These are phyloP conservation scores for Asobara japonica DNA, from an alignment of 1,140 invertebrate species.

Conservation along the genomic window DNA sequence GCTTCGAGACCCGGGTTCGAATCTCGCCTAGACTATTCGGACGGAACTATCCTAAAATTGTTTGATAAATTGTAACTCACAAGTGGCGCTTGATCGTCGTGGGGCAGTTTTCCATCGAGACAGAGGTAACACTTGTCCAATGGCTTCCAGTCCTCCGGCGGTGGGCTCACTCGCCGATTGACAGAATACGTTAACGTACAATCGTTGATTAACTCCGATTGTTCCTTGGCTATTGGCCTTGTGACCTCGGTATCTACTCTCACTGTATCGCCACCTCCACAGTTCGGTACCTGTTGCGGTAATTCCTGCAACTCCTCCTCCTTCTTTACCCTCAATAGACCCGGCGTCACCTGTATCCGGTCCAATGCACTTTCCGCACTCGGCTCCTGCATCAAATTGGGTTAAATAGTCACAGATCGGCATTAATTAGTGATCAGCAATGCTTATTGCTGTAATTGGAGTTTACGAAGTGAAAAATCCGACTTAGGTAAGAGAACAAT, in stretches of 20 bases:
- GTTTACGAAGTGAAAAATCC: no score
- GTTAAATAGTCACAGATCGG: background rate
- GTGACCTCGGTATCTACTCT: conserved; percentile 44
- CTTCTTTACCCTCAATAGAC: conserved; percentile 63
- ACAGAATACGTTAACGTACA: conserved; percentile 46
- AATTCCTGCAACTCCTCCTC: conserved; percentile 62
- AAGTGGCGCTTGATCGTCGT: conserved; percentile 70
- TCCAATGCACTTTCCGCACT: conserved; percentile 55
- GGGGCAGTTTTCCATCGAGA: conserved; percentile 79
- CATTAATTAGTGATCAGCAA: no score
- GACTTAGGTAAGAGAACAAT: no score
- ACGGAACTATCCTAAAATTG: no score
- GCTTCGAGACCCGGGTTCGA: no score
- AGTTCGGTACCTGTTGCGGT: conserved; percentile 42
- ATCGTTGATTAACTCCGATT: conserved; percentile 38
- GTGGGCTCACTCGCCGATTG: conserved; percentile 62
- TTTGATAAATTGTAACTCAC: conserved; percentile 54
- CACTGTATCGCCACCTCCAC: conserved; percentile 43
- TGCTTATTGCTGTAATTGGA: no score
- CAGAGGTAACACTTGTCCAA: conserved; percentile 89
- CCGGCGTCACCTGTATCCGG: conserved; percentile 58
- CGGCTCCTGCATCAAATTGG: conserved; percentile 46
- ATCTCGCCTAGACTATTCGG: no score
- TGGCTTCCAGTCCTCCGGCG: conserved; percentile 83
- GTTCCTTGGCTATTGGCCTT: conserved; percentile 44